Evolutionary conservation across 2,797 vertebrate species (phyloP), one percentile per base, ranked within the genome.

Genomic region (Botia almorhae): DNA sequence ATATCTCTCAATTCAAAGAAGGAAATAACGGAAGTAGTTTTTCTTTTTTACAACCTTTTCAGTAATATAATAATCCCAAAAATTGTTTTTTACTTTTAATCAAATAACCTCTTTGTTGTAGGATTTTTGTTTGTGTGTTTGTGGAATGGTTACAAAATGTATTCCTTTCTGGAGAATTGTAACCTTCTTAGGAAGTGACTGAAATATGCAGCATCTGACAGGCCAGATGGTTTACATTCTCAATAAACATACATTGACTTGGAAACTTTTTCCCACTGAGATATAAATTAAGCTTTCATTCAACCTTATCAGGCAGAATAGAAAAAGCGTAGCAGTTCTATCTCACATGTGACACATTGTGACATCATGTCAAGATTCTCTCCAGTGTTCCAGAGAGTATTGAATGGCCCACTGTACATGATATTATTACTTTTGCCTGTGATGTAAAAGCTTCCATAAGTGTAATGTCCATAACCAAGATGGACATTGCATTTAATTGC

Each of bases 211-310:
- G 68, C 64, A 69, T 76, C 63, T 69, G 64, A 68, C 23, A 29
- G 43, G 36, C 64, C 53, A 69, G 51, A 69, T 69, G 75, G 51
- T 58, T 69, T 77, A 29, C 16, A 76, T 68, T 68, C 12, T 53
- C 33, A 67, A 67, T 56, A 58, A 56, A 29, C 50, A 65, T 55
- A 76, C 61, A 67, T 76, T 76, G 63, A 43, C 63, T 63, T 76
- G 61, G 61, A 53, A 72, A 67, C 13, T 55, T 48, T 67, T 64
- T 67, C 74, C 63, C 63, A 76, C 63, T 76, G 48, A 67, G 74
- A 43, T 76, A 67, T 67, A 76, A 67, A 76, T 76, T 67, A 50
- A 67, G 50, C 50, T 55, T 67, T 76, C 74, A 76, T 29, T 76
- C 61, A 76, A 10, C 39, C 8, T 43, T 29, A 29, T 29, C 29